Evolutionary conservation across 2,113 vertebrate genomes (phyloP), one percentile per base, ranked within the genome.

Genomic region (Corydoras maculifer): DNA sequence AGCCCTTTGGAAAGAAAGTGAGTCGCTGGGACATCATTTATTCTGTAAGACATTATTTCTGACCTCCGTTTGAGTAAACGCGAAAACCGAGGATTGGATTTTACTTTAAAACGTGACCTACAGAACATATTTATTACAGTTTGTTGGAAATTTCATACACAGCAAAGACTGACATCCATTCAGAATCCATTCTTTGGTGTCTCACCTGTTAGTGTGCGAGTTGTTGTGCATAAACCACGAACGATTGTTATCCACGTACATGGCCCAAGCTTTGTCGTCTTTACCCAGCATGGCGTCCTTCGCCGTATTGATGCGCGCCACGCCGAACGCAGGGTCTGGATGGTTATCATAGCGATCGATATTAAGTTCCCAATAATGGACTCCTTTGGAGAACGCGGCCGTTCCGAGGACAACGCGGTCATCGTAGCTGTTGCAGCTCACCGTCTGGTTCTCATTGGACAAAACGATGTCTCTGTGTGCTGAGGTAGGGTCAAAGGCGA

Each of bases 181-280:
- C 35, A 43, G 35, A 1, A 43, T 43, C 35, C 35, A 43, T 43
- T 43, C 35, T 43, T 43, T 43, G 35, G 15, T n/a, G 3, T 57
- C 54, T n/a, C 79, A 98, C 97, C 97, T 91, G 82, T 92, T 98
- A 79, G 96, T 99, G 84, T 99, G 97, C 5, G 95, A 98, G 86
- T 98, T 98, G 87, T 94, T 94, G 75, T 99, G 97, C 96, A 99
- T 98, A 87, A 98, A 98, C 97, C 97, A 99, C 84, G 95, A 98
- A 83, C 97, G 95, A 84, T 98, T 98, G 91, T 96, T 99, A 89
- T 99, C 97, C 84, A 99, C 96, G 0, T 99, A 99, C 97, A 99
- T 99, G 81, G 97, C 97, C 97, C 97, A 99, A 0, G 95, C 96
- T 77, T 94, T 98, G 83, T 98, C 95, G 0, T 99, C 97, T 78